Evolutionary conservation across 2,797 vertebrate genomes (phyloP).

Genomic region (Pipistrellus nathusii): DNA sequence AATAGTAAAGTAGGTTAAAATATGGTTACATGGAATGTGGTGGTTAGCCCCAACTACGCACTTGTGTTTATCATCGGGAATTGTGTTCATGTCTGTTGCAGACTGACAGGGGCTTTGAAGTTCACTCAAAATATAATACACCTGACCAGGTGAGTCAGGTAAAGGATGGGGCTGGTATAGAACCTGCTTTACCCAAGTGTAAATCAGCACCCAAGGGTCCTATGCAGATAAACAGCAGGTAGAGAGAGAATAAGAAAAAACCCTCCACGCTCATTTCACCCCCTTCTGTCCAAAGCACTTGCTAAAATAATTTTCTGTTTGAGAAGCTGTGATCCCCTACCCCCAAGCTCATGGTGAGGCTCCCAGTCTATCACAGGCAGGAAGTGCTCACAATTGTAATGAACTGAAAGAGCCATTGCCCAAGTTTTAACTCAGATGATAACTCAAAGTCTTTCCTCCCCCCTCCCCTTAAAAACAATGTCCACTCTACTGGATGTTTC

Average conservation of each 20-base stretch:
- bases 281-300: constrained; percentile 83
- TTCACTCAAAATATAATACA: constrained; percentile 79
- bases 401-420: constrained; percentile 74
- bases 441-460: not conserved
- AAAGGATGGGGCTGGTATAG: constrained; percentile 24
- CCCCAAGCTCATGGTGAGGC: constrained; percentile 60
- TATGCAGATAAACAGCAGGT: constrained; percentile 59
- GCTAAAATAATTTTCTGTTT: constrained; percentile 85
- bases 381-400: constrained; percentile 79
- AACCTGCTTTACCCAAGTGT: constrained; percentile 59
- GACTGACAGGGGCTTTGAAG: constrained; percentile 77
- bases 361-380: constrained; percentile 81
- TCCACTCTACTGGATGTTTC: constrained; percentile 14
- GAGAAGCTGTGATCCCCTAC: constrained; percentile 79
- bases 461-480: not conserved
- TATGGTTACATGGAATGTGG: not conserved
- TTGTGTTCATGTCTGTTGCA: not conserved
- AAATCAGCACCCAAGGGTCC: constrained; percentile 54
- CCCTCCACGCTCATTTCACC: constrained; percentile 65
- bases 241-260: constrained; percentile 57
- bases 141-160: constrained; percentile 66
- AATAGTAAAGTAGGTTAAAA: not conserved
- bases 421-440: constrained; percentile 65
- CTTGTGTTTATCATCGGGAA: not conserved
- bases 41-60: not conserved